These are phyloP conservation scores for Nothocercus nigrocapillus DNA, from an alignment of 2,113 vertebrate species.

Conservation along the genomic window DNA sequence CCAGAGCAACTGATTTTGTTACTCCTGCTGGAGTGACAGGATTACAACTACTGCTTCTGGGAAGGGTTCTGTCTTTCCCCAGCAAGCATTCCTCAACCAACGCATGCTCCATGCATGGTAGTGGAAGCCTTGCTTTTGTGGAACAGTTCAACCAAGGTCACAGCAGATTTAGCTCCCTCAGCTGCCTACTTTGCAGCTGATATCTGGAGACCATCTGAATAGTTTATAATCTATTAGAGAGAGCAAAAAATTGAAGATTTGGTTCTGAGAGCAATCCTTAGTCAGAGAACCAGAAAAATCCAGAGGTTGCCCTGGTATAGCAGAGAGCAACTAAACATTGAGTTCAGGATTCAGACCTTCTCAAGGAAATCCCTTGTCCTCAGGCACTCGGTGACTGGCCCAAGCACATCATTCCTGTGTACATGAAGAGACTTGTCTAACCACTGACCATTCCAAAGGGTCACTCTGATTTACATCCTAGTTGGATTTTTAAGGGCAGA, in stretches of 20 bases:
- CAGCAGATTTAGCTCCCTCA: background rate
- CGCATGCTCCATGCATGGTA: background rate
- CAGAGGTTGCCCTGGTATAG: background rate
- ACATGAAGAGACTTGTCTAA: background rate
- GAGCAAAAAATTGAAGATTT: background rate
- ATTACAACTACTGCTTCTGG: background rate
- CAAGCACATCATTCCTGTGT: background rate
- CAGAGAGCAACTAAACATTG: background rate
- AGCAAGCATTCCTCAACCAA: background rate
- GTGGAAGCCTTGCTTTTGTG: background rate
- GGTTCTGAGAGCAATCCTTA: background rate
- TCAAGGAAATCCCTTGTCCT: background rate
- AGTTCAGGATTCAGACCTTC: background rate
- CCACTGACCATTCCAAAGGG: background rate
- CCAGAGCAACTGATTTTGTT: background rate
- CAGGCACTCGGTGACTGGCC: background rate
- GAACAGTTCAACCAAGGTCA: background rate
- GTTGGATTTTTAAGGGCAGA: background rate
- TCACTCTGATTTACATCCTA: background rate
- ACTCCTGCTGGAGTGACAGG: background rate
- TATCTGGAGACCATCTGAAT: background rate
- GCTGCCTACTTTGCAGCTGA: background rate
- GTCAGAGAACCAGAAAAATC: background rate
- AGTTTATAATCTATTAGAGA: background rate
- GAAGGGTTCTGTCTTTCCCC: background rate